Base-by-base conservation (phyloP, 2,113 vertebrate genomes). In the Oncorhynchus kisutch region DNA sequence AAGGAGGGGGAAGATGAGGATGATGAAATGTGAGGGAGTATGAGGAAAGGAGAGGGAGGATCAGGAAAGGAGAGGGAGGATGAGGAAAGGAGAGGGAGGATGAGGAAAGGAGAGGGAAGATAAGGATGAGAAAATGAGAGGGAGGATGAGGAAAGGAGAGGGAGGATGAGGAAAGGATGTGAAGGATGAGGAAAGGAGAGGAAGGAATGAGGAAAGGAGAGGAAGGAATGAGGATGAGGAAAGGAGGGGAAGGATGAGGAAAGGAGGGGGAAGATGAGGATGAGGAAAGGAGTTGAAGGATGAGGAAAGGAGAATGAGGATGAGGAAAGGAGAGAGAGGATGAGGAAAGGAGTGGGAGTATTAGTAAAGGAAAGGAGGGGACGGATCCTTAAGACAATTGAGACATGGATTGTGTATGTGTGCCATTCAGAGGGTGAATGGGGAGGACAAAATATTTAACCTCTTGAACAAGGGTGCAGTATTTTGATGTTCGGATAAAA, bases 61-160 rank as follows among this genome's bases (percentile, higher is more conserved):
- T 34, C 13, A 31, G 39, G 31, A 31, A 31, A 31, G 31, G 31
- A 5, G 60, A 5, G 29, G 29, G 0, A 70, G 65, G 57, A 51
- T 20, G 59, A 22, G 59, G 59, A 60, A 31, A 31, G 64, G 34
- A 34, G 31, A 34, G 31, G 31, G 31, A 77, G 4, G 54, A 69
- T 62, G 25, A 67, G 69, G 48, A 27, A 45, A 73, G 39, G 57
- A 73, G 60, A 74, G 71, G 68, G 57, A n/a, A n/a, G n/a, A n/a
- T n/a, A n/a, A 20, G 25, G 20, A 54, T 27, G 25, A 27, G 25
- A 2, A 2, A 27, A 27, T 2, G 25, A 2, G 25, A 2, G 25
- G 25, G 2, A 77, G 12, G 54, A 69, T 51, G 25, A 67, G 69
- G 48, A 27, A 45, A 73, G 39, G 57, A 73, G 60, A 72, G 71